A percentile compares a stretch with the other conserved stretches of the same genome.
These are phyloP conservation scores for Diabrotica undecimpunctata DNA, from an alignment of 1,140 invertebrate genomes.

Conservation along the genomic window DNA sequence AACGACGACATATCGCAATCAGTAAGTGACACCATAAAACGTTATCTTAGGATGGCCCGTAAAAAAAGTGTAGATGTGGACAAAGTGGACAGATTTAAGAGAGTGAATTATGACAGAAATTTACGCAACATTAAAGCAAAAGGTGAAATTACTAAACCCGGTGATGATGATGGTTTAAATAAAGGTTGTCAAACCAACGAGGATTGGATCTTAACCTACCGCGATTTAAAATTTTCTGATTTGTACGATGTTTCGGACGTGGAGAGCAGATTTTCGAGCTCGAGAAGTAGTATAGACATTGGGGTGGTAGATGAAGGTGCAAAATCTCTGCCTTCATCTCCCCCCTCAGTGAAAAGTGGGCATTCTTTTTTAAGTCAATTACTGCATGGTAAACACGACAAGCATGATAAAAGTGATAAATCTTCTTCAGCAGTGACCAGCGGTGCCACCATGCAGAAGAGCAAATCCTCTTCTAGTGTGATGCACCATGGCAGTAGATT, in stretches of 20 bases:
- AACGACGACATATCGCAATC: slow-evolving; percentile 81
- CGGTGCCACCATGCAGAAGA: slow-evolving; percentile 76
- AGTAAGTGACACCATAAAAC: slow-evolving; percentile 79
- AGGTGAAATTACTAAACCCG: slow-evolving; percentile 66
- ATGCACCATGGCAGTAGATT: slow-evolving; percentile 69
- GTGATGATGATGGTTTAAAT: slow-evolving; percentile 66
- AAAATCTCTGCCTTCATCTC: slow-evolving; percentile 45
- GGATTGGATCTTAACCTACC: slow-evolving; percentile 60
- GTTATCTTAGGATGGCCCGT: slow-evolving; percentile 77
- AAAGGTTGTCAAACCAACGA: slow-evolving; percentile 74
- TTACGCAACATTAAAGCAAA: slow-evolving; percentile 79
- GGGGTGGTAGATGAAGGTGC: slow-evolving; percentile 46
- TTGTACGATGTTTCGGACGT: slow-evolving; percentile 31
- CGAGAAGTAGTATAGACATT: slow-evolving; percentile 54
- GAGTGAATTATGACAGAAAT: slow-evolving; percentile 84
- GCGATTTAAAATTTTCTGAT: slow-evolving; percentile 42
- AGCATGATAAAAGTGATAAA: slow-evolving; percentile 40
- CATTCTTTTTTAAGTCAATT: slow-evolving; percentile 66
- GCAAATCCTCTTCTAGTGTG: slow-evolving; percentile 79
- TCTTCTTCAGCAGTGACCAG: slow-evolving; percentile 51
- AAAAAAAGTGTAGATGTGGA: slow-evolving; percentile 80
- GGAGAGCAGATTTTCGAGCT: slow-evolving; percentile 52
- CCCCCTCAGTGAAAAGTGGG: slow-evolving; percentile 51
- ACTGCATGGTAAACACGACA: slow-evolving; percentile 56
- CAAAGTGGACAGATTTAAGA: slow-evolving; percentile 76